phyloP scores from a whole-genome alignment of 2,888 invertebrate species.

The Platycnemis pennipes region DNA sequence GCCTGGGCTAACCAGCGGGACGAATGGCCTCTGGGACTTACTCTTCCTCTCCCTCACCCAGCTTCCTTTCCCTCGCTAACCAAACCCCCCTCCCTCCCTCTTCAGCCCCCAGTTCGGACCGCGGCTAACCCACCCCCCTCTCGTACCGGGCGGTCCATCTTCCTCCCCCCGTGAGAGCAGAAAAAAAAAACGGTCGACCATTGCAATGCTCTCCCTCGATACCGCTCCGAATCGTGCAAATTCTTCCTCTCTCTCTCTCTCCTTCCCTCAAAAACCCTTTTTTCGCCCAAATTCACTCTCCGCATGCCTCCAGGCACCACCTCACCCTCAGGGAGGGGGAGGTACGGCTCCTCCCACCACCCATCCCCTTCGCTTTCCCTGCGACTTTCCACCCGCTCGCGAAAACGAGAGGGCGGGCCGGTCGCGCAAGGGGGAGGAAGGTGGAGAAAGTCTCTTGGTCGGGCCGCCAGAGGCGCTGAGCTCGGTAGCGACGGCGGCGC shows the following conservation, averaged over 20 bases:
- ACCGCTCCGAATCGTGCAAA: slow-evolving; percentile 20
- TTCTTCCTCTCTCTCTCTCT: not conserved
- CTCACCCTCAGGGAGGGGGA: not conserved
- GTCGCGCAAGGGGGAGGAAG: not conserved
- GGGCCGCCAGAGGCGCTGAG: slow-evolving; percentile 37
- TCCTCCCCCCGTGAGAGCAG: not conserved
- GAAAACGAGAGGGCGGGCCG: slow-evolving; percentile 23
- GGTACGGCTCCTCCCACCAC: not conserved
- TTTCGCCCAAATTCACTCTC: slow-evolving; percentile 26
- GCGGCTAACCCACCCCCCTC: not conserved
- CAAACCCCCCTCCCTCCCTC: not conserved
- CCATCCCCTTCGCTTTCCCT: not conserved
- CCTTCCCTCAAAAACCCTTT: not conserved
- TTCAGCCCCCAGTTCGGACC: not conserved
- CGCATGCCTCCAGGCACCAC: not conserved
- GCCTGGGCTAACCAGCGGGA: slow-evolving; percentile 69
- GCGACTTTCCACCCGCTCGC: not conserved
- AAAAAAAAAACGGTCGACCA: not conserved
- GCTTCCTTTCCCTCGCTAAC: not conserved
- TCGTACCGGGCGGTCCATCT: slow-evolving; percentile 18
- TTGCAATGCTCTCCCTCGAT: not conserved
- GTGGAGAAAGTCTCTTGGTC: not conserved
- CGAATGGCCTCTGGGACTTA: slow-evolving; percentile 68
- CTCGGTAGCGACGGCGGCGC: not conserved
- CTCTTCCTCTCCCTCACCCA: not conserved